These are phyloP conservation scores for Anguilla obscura DNA, from an alignment of 2,797 vertebrate genomes.

Conservation along the genomic window DNA sequence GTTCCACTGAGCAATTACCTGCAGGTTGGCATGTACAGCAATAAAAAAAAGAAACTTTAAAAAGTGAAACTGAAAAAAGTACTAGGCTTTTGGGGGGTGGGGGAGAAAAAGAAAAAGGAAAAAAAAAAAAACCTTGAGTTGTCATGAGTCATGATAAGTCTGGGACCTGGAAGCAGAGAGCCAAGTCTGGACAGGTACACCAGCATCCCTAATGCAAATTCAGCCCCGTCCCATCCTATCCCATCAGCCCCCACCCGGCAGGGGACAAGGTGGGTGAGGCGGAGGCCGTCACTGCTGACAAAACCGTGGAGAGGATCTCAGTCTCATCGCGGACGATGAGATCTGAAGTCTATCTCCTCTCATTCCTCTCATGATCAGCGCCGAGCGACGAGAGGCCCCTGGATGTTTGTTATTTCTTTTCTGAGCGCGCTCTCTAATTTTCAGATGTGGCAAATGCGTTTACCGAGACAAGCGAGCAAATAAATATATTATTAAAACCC, in stretches of 20 bases:
- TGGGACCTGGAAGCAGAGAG: background rate
- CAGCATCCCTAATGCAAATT: background rate
- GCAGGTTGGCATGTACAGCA: background rate
- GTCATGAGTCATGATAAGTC: background rate
- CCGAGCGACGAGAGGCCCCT: background rate
- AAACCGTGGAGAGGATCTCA: background rate
- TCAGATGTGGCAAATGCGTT: constrained; percentile 30
- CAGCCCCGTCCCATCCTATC: background rate
- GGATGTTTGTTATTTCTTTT: constrained; percentile 31
- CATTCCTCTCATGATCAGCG: constrained; percentile 15
- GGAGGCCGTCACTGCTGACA: background rate
- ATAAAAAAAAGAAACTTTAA: background rate
- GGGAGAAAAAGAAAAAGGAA: background rate
- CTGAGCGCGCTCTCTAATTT: constrained; percentile 30
- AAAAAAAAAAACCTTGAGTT: background rate
- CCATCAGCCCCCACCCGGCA: background rate
- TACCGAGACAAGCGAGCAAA: constrained; percentile 21
- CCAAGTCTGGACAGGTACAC: background rate
- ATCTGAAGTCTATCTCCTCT: constrained; percentile 33
- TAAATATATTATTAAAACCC: constrained; percentile 32
- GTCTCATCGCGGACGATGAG: constrained; percentile 23
- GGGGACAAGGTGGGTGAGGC: background rate
- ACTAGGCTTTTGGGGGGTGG: background rate
- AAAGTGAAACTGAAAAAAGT: background rate
- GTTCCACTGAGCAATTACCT: background rate